Evolutionary conservation across 2,113 vertebrate species (phyloP).

Genomic region (Trogon melanurus): DNA sequence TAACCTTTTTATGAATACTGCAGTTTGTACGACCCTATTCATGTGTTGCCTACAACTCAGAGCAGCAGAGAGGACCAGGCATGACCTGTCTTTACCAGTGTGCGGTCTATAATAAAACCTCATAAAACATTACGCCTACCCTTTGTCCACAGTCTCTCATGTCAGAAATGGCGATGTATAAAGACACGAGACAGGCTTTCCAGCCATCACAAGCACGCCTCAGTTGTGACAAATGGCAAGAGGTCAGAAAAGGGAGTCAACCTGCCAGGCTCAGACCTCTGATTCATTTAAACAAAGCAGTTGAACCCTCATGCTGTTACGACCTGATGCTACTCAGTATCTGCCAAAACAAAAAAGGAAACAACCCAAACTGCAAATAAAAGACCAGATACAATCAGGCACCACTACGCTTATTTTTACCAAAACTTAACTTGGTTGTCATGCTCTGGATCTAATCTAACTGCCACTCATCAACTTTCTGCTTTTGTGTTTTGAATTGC

Average conservation of each 20-base stretch:
- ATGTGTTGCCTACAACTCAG: background rate
- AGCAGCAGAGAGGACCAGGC: background rate
- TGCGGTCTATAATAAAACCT: background rate
- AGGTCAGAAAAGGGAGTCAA: background rate
- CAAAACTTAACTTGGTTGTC: background rate
- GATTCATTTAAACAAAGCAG: background rate
- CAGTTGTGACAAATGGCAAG: background rate
- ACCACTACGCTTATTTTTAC: background rate
- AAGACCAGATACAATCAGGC: background rate
- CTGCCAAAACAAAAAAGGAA: background rate
- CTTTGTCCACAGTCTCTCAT: background rate
- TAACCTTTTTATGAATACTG: slow-evolving; percentile 23
- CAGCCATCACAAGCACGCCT: background rate
- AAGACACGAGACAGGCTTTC: background rate
- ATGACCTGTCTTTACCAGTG: background rate
- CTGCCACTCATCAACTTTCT: background rate
- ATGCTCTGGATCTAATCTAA: background rate
- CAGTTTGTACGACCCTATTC: background rate
- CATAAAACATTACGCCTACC: background rate
- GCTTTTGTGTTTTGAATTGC: background rate
- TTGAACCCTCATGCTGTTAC: background rate
- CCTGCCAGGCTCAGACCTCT: background rate
- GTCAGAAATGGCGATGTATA: background rate
- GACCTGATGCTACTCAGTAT: background rate
- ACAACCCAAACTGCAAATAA: background rate